Percentiles rank a stretch among this genome's conserved stretches.
Evolutionary conservation across 2,113 vertebrate species (phyloP).

Genomic region (Ariopsis seemanni): DNA sequence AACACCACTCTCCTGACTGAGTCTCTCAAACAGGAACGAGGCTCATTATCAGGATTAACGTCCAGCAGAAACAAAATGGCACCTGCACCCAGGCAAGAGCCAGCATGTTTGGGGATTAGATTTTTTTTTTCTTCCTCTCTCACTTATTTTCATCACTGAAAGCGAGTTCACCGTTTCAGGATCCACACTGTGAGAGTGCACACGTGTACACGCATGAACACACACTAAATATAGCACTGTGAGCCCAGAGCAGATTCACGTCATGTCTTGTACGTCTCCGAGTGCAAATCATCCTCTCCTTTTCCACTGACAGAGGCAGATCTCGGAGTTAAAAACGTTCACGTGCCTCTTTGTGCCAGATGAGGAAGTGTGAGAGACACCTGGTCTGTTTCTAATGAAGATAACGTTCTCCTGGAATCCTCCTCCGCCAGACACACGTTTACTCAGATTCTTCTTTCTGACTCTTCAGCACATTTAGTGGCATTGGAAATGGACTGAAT

Average conservation of each 20-base stretch:
- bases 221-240: not conserved
- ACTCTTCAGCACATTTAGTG: not conserved
- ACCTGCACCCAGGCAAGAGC: not conserved
- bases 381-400: conserved; percentile 13
- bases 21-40: not conserved
- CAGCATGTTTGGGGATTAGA: not conserved
- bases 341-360: not conserved
- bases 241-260: not conserved
- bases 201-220: not conserved
- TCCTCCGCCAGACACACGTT: not conserved
- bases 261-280: not conserved
- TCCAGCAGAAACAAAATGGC: not conserved
- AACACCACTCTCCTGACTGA: not conserved
- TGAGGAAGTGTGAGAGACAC: conserved; percentile 22
- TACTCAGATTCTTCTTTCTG: not conserved
- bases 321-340: not conserved
- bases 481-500: not conserved
- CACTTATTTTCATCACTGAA: not conserved
- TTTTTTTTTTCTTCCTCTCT: not conserved
- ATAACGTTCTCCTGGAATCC: conserved; percentile 8
- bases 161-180: not conserved
- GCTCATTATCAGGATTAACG: not conserved
- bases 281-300: not conserved
- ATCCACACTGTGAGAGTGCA: not conserved
- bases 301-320: not conserved